A percentile compares a stretch with the other conserved stretches of the same genome.
These are phyloP conservation scores for Ursus arctos DNA, from an alignment of 2,113 vertebrate species.

Conservation along the genomic window DNA sequence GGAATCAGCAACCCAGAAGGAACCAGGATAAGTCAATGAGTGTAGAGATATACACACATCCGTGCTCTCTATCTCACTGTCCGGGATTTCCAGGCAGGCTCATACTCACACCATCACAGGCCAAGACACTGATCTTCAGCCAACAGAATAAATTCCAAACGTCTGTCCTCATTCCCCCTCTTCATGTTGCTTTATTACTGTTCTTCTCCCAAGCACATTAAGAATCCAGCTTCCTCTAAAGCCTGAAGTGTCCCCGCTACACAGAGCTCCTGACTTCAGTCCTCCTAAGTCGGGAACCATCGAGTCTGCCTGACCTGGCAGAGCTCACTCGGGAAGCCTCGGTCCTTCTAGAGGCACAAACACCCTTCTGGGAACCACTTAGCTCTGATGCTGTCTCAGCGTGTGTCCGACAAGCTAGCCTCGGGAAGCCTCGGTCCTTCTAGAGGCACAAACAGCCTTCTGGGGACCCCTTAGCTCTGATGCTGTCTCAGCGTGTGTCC, in stretches of 20 bases:
- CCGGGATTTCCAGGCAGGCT: background rate
- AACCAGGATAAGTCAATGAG: background rate
- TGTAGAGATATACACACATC: rapidly evolving
- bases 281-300: background rate
- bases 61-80: background rate
- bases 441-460: background rate
- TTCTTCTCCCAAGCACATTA: background rate
- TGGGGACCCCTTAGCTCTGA: background rate
- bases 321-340: background rate
- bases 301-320: background rate
- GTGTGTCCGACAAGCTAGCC: background rate
- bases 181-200: background rate
- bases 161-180: background rate
- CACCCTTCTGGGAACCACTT: constrained; percentile 36
- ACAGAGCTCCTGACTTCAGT: background rate
- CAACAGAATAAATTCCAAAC: background rate
- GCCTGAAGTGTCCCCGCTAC: background rate
- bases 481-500: background rate
- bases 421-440: background rate
- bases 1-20: background rate
- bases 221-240: background rate
- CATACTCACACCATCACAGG: rapidly evolving
- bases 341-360: background rate
- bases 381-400: background rate
- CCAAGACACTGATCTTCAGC: rapidly evolving